Evolutionary conservation across 2,113 vertebrate genomes (phyloP).

Genomic region (Beaufortia kweichowensis): DNA sequence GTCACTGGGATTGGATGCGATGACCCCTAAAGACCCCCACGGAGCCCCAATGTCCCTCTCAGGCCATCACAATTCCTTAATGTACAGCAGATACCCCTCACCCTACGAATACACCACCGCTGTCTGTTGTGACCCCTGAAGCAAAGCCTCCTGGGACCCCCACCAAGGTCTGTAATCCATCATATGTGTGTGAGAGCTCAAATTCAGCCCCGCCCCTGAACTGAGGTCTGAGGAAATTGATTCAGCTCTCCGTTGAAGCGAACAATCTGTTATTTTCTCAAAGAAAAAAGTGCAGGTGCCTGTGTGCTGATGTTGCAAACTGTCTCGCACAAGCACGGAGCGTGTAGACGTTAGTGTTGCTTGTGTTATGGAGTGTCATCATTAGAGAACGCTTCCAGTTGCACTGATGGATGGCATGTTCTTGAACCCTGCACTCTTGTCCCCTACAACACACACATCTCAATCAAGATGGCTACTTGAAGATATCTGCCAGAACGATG

Average conservation of each 20-base stretch:
- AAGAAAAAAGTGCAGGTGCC: conserved; percentile 21
- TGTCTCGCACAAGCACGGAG: conserved; percentile 43
- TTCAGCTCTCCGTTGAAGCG: conserved; percentile 60
- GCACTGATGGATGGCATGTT: conserved; percentile 80
- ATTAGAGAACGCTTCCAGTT: conserved; percentile 69
- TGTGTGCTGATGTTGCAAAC: conserved; percentile 46
- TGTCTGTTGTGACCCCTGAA: conserved; percentile 46
- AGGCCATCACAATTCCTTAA: conserved; percentile 68
- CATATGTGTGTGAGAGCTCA: conserved; percentile 54
- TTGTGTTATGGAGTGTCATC: conserved; percentile 59
- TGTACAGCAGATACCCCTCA: conserved; percentile 20
- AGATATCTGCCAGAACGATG: conserved; percentile 6
- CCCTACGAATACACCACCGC: not conserved
- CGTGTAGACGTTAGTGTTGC: conserved; percentile 26
- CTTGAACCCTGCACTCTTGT: conserved; percentile 64
- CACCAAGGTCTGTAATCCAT: conserved; percentile 69
- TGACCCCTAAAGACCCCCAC: conserved; percentile 71
- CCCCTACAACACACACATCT: conserved; percentile 42
- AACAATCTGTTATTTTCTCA: conserved; percentile 58
- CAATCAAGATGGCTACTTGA: conserved; percentile 3
- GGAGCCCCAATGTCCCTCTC: conserved; percentile 58
- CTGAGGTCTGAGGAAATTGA: conserved; percentile 66
- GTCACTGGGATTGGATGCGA: conserved; percentile 67
- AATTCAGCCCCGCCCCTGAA: conserved; percentile 66
- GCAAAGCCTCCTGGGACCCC: conserved; percentile 58